Evolutionary conservation across 2,113 vertebrate genomes (phyloP).

Genomic region (Cygnus atratus): DNA sequence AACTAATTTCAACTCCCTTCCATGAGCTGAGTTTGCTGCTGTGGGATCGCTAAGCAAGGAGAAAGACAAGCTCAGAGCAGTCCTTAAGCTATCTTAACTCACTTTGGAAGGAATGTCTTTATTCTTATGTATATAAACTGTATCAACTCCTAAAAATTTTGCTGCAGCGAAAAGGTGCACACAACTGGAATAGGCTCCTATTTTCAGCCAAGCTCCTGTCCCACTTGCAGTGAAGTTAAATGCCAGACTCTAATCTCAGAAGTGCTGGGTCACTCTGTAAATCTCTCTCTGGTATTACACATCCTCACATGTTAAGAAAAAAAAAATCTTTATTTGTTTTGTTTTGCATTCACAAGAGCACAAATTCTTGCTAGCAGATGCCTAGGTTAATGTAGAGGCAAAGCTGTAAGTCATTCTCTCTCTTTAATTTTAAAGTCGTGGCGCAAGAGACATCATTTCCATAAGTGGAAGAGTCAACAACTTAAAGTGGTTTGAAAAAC

Average conservation of each 20-base stretch:
- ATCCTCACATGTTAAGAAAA: neutral
- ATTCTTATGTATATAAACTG: neutral
- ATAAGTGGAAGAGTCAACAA: constrained; percentile 47
- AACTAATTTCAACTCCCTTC: constrained; percentile 35
- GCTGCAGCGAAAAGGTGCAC: neutral
- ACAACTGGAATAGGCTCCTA: neutral
- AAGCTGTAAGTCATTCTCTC: neutral
- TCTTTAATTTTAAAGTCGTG: neutral
- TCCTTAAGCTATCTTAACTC: neutral
- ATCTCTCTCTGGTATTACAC: neutral
- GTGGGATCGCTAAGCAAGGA: neutral
- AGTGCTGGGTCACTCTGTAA: neutral
- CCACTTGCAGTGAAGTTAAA: neutral
- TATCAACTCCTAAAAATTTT: neutral
- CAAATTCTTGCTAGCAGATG: neutral
- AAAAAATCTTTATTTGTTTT: neutral
- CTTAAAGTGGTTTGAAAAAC: constrained; percentile 22
- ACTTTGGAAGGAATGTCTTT: neutral
- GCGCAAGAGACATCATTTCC: neutral
- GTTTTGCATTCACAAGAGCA: neutral
- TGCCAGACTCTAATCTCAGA: neutral
- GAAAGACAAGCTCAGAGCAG: neutral
- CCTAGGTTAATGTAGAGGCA: neutral
- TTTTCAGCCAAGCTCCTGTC: neutral
- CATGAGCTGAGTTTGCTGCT: neutral